Conservation (phyloP, 23 tunicate genomes). For the Diplosoma virens region DNA sequence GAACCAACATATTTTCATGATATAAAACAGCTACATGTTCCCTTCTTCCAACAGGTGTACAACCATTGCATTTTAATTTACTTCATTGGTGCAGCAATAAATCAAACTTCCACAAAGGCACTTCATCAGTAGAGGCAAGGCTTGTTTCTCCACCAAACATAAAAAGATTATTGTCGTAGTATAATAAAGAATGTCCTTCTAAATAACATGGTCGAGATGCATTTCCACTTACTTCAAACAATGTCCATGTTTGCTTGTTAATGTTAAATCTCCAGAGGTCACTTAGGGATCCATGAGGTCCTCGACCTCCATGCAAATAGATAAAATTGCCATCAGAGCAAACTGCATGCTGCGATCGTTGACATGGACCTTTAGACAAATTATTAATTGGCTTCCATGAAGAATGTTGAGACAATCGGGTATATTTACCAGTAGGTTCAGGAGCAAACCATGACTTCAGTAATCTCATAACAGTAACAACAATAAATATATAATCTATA, state of each 20-base stretch:
- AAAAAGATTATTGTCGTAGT: slow-evolving; percentile 42
- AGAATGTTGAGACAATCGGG: slow-evolving; percentile 3
- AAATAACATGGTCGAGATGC: slow-evolving; percentile 47
- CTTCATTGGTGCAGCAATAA: slow-evolving; percentile 21
- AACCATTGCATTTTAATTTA: slow-evolving; percentile 3
- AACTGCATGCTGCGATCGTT: slow-evolving; percentile 50
- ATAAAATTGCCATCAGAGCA: slow-evolving; percentile 31
- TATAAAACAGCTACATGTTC: slow-evolving; percentile 71
- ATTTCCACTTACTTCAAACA: slow-evolving; percentile 17
- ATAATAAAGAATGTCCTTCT: slow-evolving; percentile 75
- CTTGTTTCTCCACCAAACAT: slow-evolving; percentile 83
- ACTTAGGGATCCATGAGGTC: slow-evolving; percentile 39
- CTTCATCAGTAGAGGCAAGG: slow-evolving; percentile 67
- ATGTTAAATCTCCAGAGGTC: slow-evolving; percentile 67
- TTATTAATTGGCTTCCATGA: slow-evolving; percentile 48
- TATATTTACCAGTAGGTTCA: slow-evolving; percentile 18
- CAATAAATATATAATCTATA: no score
- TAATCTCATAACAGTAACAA: slow-evolving; percentile 25
- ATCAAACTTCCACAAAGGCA: slow-evolving; percentile 65
- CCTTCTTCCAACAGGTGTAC: slow-evolving; percentile 43
- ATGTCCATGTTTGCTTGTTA: slow-evolving; percentile 29
- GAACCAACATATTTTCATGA: slow-evolving; percentile 48
- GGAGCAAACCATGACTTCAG: slow-evolving; percentile 41
- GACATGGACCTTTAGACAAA: slow-evolving; percentile 19
- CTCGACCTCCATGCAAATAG: slow-evolving; percentile 76